A percentile compares a stretch with the other conserved stretches of the same genome.
phyloP scores from a whole-genome alignment of 1,140 invertebrate species.

The Diabrotica virgifera region DNA sequence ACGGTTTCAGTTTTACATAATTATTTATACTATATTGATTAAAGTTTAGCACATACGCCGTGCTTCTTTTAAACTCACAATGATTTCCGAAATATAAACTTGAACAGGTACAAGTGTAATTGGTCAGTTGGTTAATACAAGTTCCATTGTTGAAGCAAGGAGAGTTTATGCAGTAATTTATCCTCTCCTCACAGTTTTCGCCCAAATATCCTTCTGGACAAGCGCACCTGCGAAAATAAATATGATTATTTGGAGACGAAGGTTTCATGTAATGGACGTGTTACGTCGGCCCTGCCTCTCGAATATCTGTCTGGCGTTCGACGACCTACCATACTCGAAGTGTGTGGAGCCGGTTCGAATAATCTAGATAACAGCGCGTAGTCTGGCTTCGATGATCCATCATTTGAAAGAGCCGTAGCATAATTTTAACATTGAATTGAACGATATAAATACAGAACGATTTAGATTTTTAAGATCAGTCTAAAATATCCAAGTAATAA shows the following conservation, averaged over 20 bases:
- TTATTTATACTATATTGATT: constrained; percentile 53
- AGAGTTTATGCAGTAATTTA: constrained; percentile 56
- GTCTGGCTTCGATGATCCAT: too few species aligned
- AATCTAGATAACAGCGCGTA: too few species aligned
- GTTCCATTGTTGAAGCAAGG: constrained; percentile 55
- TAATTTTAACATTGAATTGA: too few species aligned
- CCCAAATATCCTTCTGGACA: constrained; percentile 56
- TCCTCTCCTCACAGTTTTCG: constrained; percentile 46
- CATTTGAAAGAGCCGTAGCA: too few species aligned
- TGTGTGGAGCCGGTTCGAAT: too few species aligned
- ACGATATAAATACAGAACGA: too few species aligned
- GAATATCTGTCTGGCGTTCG: too few species aligned
- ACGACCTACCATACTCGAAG: too few species aligned
- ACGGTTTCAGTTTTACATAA: constrained; percentile 53
- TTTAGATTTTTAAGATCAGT: too few species aligned
- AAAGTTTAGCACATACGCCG: constrained; percentile 57
- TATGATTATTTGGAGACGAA: not conserved
- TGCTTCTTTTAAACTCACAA: constrained; percentile 50
- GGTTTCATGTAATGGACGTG: too few species aligned
- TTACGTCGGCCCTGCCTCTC: too few species aligned
- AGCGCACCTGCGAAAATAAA: constrained; percentile 48
- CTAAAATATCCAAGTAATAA: too few species aligned
- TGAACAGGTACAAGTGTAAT: constrained; percentile 48
- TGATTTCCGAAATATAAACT: constrained; percentile 45
- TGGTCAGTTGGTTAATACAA: constrained; percentile 49